Base-by-base conservation (phyloP, 2,888 invertebrate genomes). In the Acronicta aceris region DNA sequence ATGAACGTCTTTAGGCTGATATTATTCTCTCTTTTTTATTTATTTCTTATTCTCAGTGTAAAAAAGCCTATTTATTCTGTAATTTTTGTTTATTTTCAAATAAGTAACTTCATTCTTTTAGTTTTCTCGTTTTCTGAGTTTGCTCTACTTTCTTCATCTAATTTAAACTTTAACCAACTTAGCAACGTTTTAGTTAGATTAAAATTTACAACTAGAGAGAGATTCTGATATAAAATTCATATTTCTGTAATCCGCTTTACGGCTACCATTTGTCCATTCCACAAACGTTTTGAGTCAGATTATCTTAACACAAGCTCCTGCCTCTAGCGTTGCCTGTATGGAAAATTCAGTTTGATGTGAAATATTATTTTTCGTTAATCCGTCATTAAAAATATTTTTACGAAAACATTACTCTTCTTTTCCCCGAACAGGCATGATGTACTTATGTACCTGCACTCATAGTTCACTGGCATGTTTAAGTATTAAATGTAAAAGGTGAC, bases 131-230 rank as follows among this genome's bases (percentile, higher is more conserved):
- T 61, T 25, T 42, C 52, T 33, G 15, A 49, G 46, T 45, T 41
- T 27, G 40, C 40, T 3, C 0, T 7, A 50, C 42, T 58, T 49
- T 48, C 46, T 43, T 47, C 8, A 49, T 43, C 33, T 55, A 52
- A 57, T 58, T 52, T 17, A 50, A 57, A 65, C 48, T 58, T 36
- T 17, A 57, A 49, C 60, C 48, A 60, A 59, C 56, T 64, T 62
- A 38, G 33, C 33, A 61, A 58, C 52, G 36, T 70, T 65, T 61
- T 51, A 74, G 57, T 54, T 49, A 48, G 16, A 64, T 70, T 66
- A 51, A 59, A 50, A 68, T 41, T 67, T 59, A 59, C 16, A 50
- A n/a, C 21, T 56, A 47, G 59, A 17, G 25, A 21, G 38, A 46
- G 15, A 46, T 43, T 50, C 36, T 43, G 50, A 50, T 45, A 45